Base-by-base conservation (phyloP, 2,888 invertebrate species). In the Automeris io region DNA sequence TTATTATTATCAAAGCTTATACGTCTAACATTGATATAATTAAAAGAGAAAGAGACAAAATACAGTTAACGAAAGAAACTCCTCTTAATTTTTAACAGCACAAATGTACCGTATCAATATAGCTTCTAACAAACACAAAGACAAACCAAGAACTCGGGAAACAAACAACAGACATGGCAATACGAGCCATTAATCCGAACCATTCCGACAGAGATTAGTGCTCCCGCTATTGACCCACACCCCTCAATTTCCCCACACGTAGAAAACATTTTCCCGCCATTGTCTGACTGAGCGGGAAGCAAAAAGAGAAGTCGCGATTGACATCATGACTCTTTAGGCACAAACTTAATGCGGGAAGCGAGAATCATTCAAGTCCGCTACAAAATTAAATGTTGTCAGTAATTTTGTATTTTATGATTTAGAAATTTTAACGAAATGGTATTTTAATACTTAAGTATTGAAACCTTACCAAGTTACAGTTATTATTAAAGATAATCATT, bases 181-280 rank as follows among this genome's bases (percentile, higher is more conserved):
- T 77, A 72, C 77, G 75, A 79, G 67, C 77, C 78, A 81, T 83
- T 83, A 80, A 82, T 82, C 77, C 73, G 62, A 72, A 72, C 79
- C 74, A 81, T 76, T 72, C 74, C 70, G 71, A 65, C 78, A 74
- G 70, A 83, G 82, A 83, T 82, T 81, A 83, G 74, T 74, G 73
- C 71, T 70, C 73, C 71, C 68, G 61, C 70, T 73, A 68, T 73
- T 75, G 77, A 77, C 71, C 70, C 69, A 58, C 69, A 64, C 72
- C 66, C 61, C 64, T 50, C 61, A 46, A 47, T 56, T 59, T 63
- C 69, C 69, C 70, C 66, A 69, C 72, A 70, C 71, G 67, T 74
- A 72, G 61, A 73, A 74, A 79, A 79, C 74, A 79, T 79, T 82
- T 82, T 74, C 74, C 73, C 72, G 72, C 71, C 70, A 77, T 80